Percentiles rank a stretch among this genome's conserved stretches.
Conservation (phyloP, 2,113 vertebrate genomes). For the Uria aalge region DNA sequence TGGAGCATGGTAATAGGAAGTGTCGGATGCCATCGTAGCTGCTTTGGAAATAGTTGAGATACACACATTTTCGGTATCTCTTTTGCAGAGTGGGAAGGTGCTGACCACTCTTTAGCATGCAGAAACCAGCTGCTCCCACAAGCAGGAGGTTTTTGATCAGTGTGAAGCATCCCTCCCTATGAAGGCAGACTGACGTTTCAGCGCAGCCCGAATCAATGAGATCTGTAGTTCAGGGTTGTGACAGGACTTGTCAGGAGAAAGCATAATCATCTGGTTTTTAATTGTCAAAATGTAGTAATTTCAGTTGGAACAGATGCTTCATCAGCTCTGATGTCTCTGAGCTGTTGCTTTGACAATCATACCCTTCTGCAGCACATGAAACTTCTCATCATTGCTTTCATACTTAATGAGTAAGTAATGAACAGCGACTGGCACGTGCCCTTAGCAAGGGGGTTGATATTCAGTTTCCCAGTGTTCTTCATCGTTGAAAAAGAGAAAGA, state of each 20-base stretch:
- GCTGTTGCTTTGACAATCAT: background rate
- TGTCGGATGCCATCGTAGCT: accelerated
- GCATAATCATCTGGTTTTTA: background rate
- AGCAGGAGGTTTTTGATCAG: background rate
- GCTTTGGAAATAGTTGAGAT: background rate
- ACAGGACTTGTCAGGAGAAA: slow-evolving; percentile 1
- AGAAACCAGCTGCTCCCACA: background rate
- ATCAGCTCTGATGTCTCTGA: background rate
- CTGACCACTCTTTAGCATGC: background rate
- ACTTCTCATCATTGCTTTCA: background rate
- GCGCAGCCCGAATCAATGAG: background rate
- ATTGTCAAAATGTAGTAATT: background rate
- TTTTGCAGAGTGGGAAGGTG: background rate
- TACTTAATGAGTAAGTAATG: background rate
- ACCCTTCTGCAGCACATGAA: background rate
- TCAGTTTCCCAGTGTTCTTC: background rate
- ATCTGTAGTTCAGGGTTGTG: background rate
- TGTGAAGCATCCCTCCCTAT: background rate
- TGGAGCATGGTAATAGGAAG: background rate
- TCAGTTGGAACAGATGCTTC: background rate
- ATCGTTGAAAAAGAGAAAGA: background rate
- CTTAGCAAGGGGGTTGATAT: background rate
- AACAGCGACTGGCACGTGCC: background rate
- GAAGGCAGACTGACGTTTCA: background rate
- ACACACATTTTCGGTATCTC: background rate